Conservation (phyloP, 2,113 vertebrate genomes). For the Uria aalge region DNA sequence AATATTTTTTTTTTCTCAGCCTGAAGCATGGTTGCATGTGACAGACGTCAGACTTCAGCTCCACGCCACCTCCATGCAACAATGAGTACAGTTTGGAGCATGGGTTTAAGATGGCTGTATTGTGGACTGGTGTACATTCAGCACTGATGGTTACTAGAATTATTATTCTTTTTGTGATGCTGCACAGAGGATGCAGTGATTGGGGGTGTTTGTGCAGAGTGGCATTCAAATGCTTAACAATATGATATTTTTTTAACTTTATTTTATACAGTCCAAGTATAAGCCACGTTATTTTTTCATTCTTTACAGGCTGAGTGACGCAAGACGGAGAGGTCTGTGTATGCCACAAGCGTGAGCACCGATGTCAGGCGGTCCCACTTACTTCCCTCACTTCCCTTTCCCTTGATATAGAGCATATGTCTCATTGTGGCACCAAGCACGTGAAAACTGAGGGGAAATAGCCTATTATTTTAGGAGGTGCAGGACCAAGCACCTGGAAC, state of each 20-base stretch:
- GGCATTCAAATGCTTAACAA: neutral
- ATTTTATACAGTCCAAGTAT: neutral
- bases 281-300: neutral
- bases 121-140: neutral
- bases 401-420: neutral
- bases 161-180: neutral
- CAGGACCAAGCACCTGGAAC: conserved; percentile 48
- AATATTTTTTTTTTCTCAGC: neutral
- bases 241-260: neutral
- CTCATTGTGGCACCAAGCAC: neutral
- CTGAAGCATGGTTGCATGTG: neutral
- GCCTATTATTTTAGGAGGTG: conserved; percentile 53
- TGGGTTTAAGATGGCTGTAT: neutral
- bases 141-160: neutral
- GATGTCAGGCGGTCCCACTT: neutral
- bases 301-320: neutral
- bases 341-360: neutral
- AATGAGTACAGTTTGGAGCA: neutral
- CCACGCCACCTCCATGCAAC: neutral
- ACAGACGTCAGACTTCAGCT: neutral
- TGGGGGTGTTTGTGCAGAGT: neutral
- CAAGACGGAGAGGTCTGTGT: conserved; percentile 7
- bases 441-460: conserved; percentile 31
- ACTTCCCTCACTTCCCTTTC: conserved; percentile 19
- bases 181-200: neutral